Base-by-base conservation (phyloP, 2,888 invertebrate genomes). In the Apotomis betuletana region DNA sequence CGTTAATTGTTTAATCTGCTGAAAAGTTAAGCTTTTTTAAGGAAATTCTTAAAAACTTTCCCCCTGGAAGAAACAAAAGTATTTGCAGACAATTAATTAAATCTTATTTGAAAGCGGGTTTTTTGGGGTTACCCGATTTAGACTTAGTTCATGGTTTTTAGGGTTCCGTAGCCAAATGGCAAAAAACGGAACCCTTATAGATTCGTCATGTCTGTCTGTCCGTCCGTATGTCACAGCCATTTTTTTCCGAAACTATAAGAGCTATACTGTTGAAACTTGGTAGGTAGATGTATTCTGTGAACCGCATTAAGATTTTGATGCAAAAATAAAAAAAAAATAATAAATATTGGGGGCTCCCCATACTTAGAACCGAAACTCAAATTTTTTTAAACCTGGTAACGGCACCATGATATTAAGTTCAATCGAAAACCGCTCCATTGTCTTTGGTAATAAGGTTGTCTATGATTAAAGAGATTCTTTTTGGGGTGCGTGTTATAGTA, bases 21-120 rank as follows among this genome's bases (percentile, higher is more conserved):
- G 69, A 69, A 63, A 69, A 69, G 69, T 69, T 69, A 57, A 69
- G 69, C 69, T 69, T 69, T 69, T 65, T 69, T 57, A 51, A 61
- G 62, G 69, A 63, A 69, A 60, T 46, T 60, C 9, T 13, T 63
- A 57, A 46, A 69, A 70, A 65, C 59, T 67, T 58, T 15, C 46
- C 70, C 70, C 60, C 41, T 55, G 59, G 46, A 54, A 67, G 68
- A 70, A 67, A 70, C 70, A 70, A 60, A 69, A 70, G 65, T 70
- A 61, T 70, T 70, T 70, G 55, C 38, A 36, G 60, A 49, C 59
- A 60, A 65, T 60, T 70, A 70, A 67, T 70, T 70, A 70, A 70
- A 70, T 70, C 70, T 67, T 65, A 70, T 67, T 70, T 61, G 44
- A 49, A 70, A 67, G 60, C n/a, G 60, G 65, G 41, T 49, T 60